A percentile compares a stretch with the other conserved stretches of the same genome.
phyloP scores from a whole-genome alignment of 2,888 invertebrate genomes.

The Dasypolia templi region DNA sequence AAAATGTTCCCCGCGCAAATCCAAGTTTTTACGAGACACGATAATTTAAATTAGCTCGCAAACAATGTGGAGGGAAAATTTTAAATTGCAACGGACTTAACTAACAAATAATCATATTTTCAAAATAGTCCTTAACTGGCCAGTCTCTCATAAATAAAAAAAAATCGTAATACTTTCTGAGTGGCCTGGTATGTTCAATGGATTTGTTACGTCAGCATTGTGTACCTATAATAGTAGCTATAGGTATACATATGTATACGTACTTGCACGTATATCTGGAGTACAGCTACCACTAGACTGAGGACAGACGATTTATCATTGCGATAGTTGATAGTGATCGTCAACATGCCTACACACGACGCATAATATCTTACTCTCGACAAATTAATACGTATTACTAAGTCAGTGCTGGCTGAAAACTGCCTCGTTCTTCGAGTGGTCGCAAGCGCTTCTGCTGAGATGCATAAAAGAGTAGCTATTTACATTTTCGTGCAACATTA shows the following conservation, averaged over 20 bases:
- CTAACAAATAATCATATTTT: too few species aligned
- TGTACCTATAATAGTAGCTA: not conserved
- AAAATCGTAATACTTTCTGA: too few species aligned
- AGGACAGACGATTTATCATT: slow-evolving; percentile 17
- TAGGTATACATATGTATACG: not conserved
- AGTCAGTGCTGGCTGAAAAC: not conserved
- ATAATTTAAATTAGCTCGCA: too few species aligned
- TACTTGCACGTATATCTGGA: not conserved
- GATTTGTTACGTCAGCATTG: not conserved
- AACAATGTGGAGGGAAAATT: too few species aligned
- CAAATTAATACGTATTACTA: not conserved
- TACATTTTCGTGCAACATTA: too few species aligned
- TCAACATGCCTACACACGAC: not conserved
- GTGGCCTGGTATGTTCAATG: too few species aligned
- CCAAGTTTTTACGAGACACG: too few species aligned
- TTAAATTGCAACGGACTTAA: too few species aligned
- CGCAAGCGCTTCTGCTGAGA: not conserved
- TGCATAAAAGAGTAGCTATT: too few species aligned
- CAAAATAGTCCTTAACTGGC: too few species aligned
- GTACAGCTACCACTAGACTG: slow-evolving; percentile 10
- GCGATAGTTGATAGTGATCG: slow-evolving; percentile 4
- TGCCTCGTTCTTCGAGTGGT: not conserved
- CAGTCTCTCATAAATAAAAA: too few species aligned
- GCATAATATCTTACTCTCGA: not conserved
- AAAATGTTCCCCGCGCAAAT: too few species aligned